Percentiles rank a stretch among this genome's conserved stretches.
Evolutionary conservation across 2,888 invertebrate genomes (phyloP).

Genomic region (Busseola fusca): DNA sequence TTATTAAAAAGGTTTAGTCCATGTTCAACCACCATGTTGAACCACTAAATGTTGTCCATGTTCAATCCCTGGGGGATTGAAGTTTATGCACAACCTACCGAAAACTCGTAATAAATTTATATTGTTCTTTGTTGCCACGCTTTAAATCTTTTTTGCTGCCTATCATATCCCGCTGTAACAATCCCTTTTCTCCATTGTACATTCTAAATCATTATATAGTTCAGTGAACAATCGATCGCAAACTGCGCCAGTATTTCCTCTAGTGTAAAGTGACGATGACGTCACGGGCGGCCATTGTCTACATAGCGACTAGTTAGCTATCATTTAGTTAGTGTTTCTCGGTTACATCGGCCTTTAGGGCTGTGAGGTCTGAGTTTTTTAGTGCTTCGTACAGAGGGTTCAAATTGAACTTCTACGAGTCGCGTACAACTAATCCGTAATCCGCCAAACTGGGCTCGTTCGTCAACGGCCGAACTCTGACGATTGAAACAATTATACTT

Average conservation of each 20-base stretch:
- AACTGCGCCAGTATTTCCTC: constrained; percentile 34
- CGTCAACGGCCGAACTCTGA: neutral
- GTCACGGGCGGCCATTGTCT: constrained; percentile 45
- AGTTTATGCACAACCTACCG: neutral
- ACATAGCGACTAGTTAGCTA: constrained; percentile 36
- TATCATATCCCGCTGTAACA: neutral
- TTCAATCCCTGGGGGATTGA: too few relatives aligned
- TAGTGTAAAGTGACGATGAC: constrained; percentile 32
- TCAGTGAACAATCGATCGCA: constrained; percentile 44
- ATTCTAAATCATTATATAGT: constrained; percentile 14
- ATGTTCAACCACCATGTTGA: too few relatives aligned
- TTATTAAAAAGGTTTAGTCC: too few relatives aligned
- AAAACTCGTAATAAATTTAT: neutral
- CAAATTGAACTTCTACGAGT: neutral
- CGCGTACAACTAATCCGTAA: neutral
- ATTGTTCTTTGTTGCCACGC: neutral
- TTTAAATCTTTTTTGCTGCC: neutral
- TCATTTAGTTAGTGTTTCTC: constrained; percentile 45
- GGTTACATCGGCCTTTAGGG: constrained; percentile 31
- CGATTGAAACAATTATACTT: neutral
- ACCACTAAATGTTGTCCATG: too few relatives aligned
- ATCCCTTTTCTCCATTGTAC: neutral
- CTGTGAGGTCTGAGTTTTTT: neutral
- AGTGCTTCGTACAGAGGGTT: too few relatives aligned
- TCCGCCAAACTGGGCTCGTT: neutral